Conservation (phyloP, 2,113 vertebrate species). For the Calyptomena viridis region DNA sequence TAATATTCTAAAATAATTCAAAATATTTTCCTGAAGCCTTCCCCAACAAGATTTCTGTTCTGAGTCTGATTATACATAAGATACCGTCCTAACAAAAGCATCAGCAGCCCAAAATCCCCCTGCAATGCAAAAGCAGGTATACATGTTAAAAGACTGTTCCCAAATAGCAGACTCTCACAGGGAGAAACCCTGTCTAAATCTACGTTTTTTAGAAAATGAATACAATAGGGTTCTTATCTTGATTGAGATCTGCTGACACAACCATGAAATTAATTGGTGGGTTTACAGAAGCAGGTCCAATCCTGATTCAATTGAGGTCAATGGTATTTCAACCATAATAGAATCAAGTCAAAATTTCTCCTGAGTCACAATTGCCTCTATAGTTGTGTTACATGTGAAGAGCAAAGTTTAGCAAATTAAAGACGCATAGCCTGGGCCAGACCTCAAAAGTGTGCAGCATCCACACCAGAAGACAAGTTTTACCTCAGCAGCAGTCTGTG, state of each 20-base stretch:
- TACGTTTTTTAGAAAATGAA: background rate
- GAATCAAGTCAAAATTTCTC: slow-evolving; percentile 14
- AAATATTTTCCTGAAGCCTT: background rate
- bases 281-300: background rate
- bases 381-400: background rate
- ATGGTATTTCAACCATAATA: background rate
- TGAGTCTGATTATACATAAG: background rate
- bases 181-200: background rate
- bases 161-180: background rate
- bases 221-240: slow-evolving; percentile 17
- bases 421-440: background rate
- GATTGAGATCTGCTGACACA: slow-evolving; percentile 2
- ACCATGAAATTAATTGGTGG: slow-evolving; percentile 27
- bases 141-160: background rate
- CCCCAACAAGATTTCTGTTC: background rate
- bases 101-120: background rate
- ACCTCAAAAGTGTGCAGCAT: background rate
- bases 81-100: background rate
- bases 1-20: background rate
- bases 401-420: background rate
- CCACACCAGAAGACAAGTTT: background rate
- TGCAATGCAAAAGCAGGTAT: background rate
- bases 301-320: background rate
- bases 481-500: background rate
- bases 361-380: background rate